Base-by-base conservation (phyloP, 2,888 invertebrate genomes). In the Seira sanloemensis region DNA sequence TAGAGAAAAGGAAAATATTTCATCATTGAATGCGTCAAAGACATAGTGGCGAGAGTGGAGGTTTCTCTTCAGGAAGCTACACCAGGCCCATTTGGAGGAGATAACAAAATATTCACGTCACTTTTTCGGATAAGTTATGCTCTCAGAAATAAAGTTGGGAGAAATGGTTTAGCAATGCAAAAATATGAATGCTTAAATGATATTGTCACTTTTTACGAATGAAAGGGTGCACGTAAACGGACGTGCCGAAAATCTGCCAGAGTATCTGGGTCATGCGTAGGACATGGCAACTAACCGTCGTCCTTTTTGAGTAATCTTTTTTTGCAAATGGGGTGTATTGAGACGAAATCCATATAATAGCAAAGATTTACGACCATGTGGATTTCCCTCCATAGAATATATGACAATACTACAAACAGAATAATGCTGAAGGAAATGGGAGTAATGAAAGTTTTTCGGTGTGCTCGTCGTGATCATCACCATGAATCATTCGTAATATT, bases 401-500 rank as follows among this genome's bases (percentile, higher is more conserved):
- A n/a, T 37, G 37, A 26, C 37, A 37, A 37, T 37, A 37, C 4
- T 37, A 37, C 4, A 37, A 37, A 37, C 37, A 12, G 37, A 12
- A 37, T 7, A 37, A 37, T 37, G 12, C 37, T 12, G 37, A 4
- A 37, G 5, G 12, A 37, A 37, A 37, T 37, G 5, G n/a, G n/a
- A n/a, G 37, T 37, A 37, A 37, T 37, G 37, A 37, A 37, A 37
- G 37, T 37, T 37, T 4, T n/a, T n/a, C n/a, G n/a, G n/a, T 37
- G 37, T 37, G 37, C 37, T 37, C 37, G 37, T 12, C 37, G 12
- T 37, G 5, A 37, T 54, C 77, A 68, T 71, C 46, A 72, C 19
- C 78, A 78, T 78, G 78, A 78, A 78, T 78, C 78, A 78, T 66
- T 72, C 72, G 37, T 37, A 37, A 37, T 37, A 37, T 26, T n/a